Evolutionary conservation across 1,140 invertebrate species (phyloP).

Genomic region (Drosophila nigromelanica): DNA sequence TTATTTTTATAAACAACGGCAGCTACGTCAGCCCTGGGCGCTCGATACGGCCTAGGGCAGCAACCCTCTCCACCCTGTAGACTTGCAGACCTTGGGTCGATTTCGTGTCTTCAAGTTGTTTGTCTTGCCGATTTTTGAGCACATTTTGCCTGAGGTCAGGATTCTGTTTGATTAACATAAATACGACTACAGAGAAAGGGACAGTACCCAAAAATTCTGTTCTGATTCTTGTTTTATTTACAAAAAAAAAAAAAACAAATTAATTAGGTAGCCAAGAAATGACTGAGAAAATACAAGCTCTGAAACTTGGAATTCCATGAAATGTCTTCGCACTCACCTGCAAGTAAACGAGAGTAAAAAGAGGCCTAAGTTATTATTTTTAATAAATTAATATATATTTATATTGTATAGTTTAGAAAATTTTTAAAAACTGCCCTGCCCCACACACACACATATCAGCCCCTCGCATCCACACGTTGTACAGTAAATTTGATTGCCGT

Average conservation of each 20-base stretch:
- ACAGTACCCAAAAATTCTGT: constrained; percentile 17
- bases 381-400: constrained; percentile 36
- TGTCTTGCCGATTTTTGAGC: constrained; percentile 62
- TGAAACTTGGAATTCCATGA: neutral
- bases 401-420: constrained; percentile 5
- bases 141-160: constrained; percentile 71
- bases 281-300: constrained; percentile 1
- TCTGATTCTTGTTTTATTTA: constrained; percentile 27
- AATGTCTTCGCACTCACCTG: constrained; percentile 22
- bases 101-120: constrained; percentile 58
- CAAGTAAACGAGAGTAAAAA: constrained; percentile 1
- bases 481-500: constrained; percentile 70
- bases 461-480: too few relatives aligned
- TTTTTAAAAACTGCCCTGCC: too few relatives aligned
- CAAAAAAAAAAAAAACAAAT: constrained; percentile 54
- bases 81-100: constrained; percentile 45
- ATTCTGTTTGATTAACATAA: constrained; percentile 81
- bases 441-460: too few relatives aligned
- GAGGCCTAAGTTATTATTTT: constrained; percentile 6
- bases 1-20: constrained; percentile 76
- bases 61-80: neutral
- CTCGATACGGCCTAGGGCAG: constrained; percentile 15
- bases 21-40: constrained; percentile 11
- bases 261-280: constrained; percentile 30
- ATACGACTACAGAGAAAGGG: constrained; percentile 57